Base-by-base conservation (phyloP, 2,113 vertebrate genomes). In the Hirundichthys speculiger region DNA sequence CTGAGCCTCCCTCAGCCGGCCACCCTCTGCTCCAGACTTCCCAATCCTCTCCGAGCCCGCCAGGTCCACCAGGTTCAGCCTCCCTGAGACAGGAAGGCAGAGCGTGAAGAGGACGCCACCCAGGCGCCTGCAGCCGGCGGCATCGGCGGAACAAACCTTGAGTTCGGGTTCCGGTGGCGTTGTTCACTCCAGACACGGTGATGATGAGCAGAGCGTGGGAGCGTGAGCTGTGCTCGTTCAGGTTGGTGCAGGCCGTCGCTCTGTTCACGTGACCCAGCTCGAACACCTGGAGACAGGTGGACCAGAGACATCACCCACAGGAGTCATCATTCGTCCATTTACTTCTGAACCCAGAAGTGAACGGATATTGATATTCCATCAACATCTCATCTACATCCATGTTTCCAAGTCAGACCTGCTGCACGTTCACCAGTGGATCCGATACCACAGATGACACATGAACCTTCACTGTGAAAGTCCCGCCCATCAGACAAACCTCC, bases 61-160 rank as follows among this genome's bases (percentile, higher is more conserved):
- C 91, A 99, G 85, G 81, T 99, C 98, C 77, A 99, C 97, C 73
- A 99, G 86, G 90, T 99, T 99, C 77, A 99, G 93, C 85, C 95
- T 97, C 19, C 97, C 98, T 98, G 49, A 50, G 16, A 8, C 18
- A 1, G 1, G 61, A 15, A 34, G 1, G 4, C 10, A 47, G 42
- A 12, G 12, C 3, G 34, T 2, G 39, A 15, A 6, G 16, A 41
- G 2, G n/a, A n/a, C 14, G 40, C 16, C 40, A 13, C 13, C 40
- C 40, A 16, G 11, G 15, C 22, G 3, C 22, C 10, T 5, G 10
- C 9, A 1, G 15, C 16, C 24, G 11, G 22, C 24, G 12, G 25
- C 8, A 48, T 13, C 10, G 9, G 2, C 14, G 4, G 53, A 10
- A 47, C 57, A 0, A 16, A 63, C 97, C 96, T 52, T 94, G 92